A percentile compares a stretch with the other conserved stretches of the same genome.
These are phyloP conservation scores for Pseudomyrmex pallidus DNA, from an alignment of 1,140 invertebrate genomes.

Conservation along the genomic window DNA sequence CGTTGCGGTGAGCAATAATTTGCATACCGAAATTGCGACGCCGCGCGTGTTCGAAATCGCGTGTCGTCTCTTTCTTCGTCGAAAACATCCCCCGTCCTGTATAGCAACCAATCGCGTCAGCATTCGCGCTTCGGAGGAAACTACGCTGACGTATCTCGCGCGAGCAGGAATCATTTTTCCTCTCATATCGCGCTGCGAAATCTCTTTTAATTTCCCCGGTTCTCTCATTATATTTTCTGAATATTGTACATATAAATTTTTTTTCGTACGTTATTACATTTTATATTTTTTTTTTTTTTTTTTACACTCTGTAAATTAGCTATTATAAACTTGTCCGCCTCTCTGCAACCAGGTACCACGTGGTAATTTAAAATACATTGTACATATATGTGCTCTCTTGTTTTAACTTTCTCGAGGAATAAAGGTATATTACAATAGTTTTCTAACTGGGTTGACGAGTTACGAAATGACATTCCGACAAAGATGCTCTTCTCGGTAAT, in stretches of 20 bases:
- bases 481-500: background rate
- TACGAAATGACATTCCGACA: constrained; percentile 28
- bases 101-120: constrained; percentile 31
- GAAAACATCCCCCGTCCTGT: constrained; percentile 3
- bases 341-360: no score
- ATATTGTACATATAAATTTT: background rate
- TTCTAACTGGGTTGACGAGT: constrained; percentile 18
- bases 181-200: background rate
- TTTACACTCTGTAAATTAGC: background rate
- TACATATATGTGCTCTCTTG: background rate
- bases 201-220: background rate
- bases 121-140: no score
- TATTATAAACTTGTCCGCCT: no score
- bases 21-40: constrained; percentile 54
- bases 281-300: background rate
- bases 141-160: background rate
- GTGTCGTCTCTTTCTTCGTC: constrained; percentile 5
- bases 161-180: background rate
- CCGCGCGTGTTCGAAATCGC: constrained; percentile 43
- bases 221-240: no score
- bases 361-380: no score
- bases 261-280: background rate
- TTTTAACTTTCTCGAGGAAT: constrained; percentile 21
- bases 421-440: background rate
- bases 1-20: constrained; percentile 53